Base-by-base conservation (phyloP, 2,797 vertebrate genomes). In the Peromyscus nudipes region DNA sequence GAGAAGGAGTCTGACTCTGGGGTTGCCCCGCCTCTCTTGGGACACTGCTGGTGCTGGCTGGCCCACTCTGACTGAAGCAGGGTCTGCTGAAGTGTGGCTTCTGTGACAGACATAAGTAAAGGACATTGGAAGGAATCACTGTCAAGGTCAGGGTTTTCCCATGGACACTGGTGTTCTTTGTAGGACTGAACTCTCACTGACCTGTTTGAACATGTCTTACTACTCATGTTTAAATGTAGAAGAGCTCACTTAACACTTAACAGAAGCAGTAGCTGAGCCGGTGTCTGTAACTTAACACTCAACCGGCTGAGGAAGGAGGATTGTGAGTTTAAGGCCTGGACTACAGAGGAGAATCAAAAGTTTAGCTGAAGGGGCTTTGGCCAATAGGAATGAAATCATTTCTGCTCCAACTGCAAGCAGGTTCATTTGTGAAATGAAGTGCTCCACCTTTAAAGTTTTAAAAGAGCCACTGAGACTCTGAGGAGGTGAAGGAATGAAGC, bases 41-140 rank as follows among this genome's bases (percentile, higher is more conserved):
- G 64, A 8, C 21, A 19, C 62, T 21, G 10, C 16, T 37, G 43
- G 76, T 40, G 60, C 73, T n/a, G 57, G 40, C 31, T 40, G 9
- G 9, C 62, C 21, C 9, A 27, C 67, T 6, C 13, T 40, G 34
- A 29, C 11, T 1, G 4, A 55, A 21, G 75, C 25, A 14, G 23
- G 17, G 9, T 60, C 52, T 69, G 46, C 52, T 77, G 23, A 92
- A 60, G 23, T 13, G 46, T 34, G 0, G 37, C 7, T 4, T 75
- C 57, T 27, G 43, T 57, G 7, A 6, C 60, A 52, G 73, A 19
- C 3, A 12, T 9, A 43, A 40, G 7, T 2, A 34, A 4, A 71
- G 27, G 10, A 0, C 0, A 1, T 6, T 12, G 0, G 4, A 13
- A 13, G n/a, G 0, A 0, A 1, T 12, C 11, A 4, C 9, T 21